phyloP scores from a whole-genome alignment of 2,113 vertebrate genomes.

The Eolophus roseicapilla region DNA sequence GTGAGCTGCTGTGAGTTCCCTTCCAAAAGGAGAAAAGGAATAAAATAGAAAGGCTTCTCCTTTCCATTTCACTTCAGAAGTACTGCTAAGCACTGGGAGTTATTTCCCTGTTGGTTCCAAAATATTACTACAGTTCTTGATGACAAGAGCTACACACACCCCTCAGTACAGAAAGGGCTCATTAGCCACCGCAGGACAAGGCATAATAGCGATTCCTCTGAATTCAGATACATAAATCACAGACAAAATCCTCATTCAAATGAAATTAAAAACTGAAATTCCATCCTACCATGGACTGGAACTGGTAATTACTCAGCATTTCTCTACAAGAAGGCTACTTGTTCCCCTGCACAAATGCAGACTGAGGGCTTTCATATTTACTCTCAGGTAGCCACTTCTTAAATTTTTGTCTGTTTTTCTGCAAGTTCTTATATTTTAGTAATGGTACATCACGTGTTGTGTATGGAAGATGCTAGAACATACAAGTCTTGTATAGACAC shows the following conservation, averaged over 20 bases:
- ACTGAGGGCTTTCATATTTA: neutral
- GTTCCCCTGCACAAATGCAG: neutral
- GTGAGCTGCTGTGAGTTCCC: constrained; percentile 18
- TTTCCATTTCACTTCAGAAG: constrained; percentile 21
- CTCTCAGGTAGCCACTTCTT: neutral
- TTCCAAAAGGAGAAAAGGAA: constrained; percentile 53
- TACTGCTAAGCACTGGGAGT: neutral
- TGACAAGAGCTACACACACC: neutral
- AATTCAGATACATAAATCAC: neutral
- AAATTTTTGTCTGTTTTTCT: neutral
- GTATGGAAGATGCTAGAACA: neutral
- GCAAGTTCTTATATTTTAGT: neutral
- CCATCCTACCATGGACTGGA: neutral
- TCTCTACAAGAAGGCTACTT: neutral
- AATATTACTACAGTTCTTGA: neutral
- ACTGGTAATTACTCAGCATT: neutral
- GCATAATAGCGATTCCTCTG: neutral
- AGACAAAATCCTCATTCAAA: neutral
- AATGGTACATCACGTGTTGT: neutral
- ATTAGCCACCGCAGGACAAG: neutral
- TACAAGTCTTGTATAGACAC: neutral
- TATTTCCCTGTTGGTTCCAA: constrained; percentile 1
- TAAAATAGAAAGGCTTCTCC: constrained; percentile 43
- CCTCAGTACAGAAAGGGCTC: neutral
- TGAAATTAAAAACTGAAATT: neutral